A percentile compares a stretch with the other conserved stretches of the same genome.
Conservation (phyloP, 1,140 invertebrate species). For the Acromyrmex echinatior region DNA sequence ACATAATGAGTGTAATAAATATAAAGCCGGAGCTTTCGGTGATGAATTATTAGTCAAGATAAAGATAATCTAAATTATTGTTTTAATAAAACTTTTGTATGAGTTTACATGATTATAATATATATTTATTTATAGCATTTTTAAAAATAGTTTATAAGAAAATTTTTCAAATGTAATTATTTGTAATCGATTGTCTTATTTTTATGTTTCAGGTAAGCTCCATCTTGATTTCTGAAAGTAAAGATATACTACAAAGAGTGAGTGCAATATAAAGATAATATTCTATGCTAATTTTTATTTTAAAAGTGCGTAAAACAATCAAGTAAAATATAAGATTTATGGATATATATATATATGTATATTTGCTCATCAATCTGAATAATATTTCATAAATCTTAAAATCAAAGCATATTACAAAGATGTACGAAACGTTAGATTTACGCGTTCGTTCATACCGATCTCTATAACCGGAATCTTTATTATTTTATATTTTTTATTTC, state of each 20-base stretch:
- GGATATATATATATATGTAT: not conserved
- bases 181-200: not conserved
- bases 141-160: not conserved
- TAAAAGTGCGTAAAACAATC: not conserved
- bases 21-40: too few species aligned
- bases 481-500: conserved; percentile 32
- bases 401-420: too few species aligned
- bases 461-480: not conserved
- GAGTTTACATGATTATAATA: not conserved
- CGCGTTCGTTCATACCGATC: not conserved
- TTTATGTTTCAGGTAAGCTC: conserved; percentile 68
- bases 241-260: not conserved
- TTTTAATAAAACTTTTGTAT: conserved; percentile 6
- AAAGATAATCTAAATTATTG: not conserved
- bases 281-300: conserved; percentile 1
- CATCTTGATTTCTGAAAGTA: not conserved
- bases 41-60: too few species aligned
- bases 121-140: conserved; percentile 6
- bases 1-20: too few species aligned
- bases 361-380: too few species aligned
- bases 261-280: not conserved
- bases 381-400: conserved; percentile 1
- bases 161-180: not conserved
- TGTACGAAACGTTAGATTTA: not conserved
- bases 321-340: not conserved